Conservation (phyloP, 2,113 vertebrate species). For the Hippoglossus stenolepis region DNA sequence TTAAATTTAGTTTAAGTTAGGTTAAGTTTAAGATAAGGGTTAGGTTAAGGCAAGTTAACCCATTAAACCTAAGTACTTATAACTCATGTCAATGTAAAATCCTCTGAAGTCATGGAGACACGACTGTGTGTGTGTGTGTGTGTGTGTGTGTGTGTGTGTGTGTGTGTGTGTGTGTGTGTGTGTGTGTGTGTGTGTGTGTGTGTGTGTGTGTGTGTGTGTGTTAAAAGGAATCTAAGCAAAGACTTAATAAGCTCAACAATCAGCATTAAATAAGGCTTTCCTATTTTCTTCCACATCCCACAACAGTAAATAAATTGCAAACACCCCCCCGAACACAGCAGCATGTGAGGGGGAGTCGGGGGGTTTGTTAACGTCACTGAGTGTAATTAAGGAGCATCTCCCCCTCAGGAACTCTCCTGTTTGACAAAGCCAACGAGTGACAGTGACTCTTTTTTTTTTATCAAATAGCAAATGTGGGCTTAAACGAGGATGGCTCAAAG, state of each 20-base stretch:
- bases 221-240: background rate
- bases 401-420: slow-evolving; percentile 51
- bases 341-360: slow-evolving; percentile 27
- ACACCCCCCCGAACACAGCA: slow-evolving; percentile 31
- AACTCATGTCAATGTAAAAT: too few species aligned
- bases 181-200: background rate
- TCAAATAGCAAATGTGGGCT: slow-evolving; percentile 66
- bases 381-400: slow-evolving; percentile 73
- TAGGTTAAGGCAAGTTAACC: too few species aligned
- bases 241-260: background rate
- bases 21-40: too few species aligned
- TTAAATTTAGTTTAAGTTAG: too few species aligned
- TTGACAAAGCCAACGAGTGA: slow-evolving; percentile 69
- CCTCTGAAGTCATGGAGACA: background rate
- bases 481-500: slow-evolving; percentile 67
- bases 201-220: background rate
- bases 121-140: too few species aligned
- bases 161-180: background rate
- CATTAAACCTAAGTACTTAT: too few species aligned
- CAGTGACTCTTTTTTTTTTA: slow-evolving; percentile 58
- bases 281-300: background rate
- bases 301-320: slow-evolving; percentile 41
- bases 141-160: background rate
- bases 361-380: slow-evolving; percentile 44
- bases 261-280: background rate